Base-by-base conservation (phyloP, 2,888 invertebrate species). In the Spilosoma lubricipeda region DNA sequence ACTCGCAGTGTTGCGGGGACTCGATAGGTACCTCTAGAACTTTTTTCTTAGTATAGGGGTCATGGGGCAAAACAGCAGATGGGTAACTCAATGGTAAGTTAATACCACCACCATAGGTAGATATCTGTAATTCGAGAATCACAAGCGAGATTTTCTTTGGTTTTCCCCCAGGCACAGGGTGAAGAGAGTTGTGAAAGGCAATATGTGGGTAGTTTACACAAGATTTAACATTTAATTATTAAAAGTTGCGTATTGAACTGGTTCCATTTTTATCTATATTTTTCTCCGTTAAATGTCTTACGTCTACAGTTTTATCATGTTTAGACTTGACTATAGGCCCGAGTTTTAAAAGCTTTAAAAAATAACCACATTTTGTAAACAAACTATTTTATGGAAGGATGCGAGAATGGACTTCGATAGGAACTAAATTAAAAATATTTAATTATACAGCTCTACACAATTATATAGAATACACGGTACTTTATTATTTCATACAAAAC, bases 371-470 rank as follows among this genome's bases (percentile, higher is more conserved):
- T 78, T 78, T 80, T 20, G 27, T 82, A 82, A 80, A 80, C 73
- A 82, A 85, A 80, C 79, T 85, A 75, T 79, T 76, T 75, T 81
- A 85, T 89, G 89, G 89, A 90, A 90, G 90, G 90, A 89, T 87
- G 85, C 82, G 76, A 83, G 83, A 85, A 89, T 89, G 89, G 90
- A 90, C 89, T 86, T 85, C 73, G 84, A 86, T 87, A 85, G 85
- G 86, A 89, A 88, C 85, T 86, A 86, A 89, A 87, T 78, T 82
- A 82, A 83, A 85, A 80, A 77, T 63, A 77, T 73, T 56, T 64
- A 63, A 39, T 48, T 71, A 70, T 80, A 80, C 80, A 73, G 78
- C 81, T 77, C 86, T 86, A 85, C 85, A 84, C 83, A 85, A 80
- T 81, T 83, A 78, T 82, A 77, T 81, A 76, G 82, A 77, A 73